phyloP scores from a whole-genome alignment of 2,113 vertebrate genomes.

The Pseudorectes ferrugineus region DNA sequence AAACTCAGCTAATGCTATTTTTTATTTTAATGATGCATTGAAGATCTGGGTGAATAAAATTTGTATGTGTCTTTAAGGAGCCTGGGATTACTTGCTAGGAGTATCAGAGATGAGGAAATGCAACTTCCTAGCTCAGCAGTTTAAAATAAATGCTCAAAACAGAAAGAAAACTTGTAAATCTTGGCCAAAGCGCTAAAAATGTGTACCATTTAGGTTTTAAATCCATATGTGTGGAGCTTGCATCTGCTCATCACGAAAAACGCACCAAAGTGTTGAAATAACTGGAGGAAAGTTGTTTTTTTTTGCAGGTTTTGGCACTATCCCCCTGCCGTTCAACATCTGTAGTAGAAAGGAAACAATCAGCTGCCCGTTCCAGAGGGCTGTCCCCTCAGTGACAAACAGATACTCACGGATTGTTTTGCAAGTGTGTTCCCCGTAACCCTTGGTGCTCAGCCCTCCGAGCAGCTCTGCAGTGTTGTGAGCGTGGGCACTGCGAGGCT shows the following conservation, averaged over 20 bases:
- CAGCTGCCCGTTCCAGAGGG: not conserved
- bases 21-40: not conserved
- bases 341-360: slow-evolving; percentile 20
- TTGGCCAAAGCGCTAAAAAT: not conserved
- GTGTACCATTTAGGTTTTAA: not conserved
- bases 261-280: not conserved
- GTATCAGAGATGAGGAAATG: not conserved
- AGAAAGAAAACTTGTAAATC: not conserved
- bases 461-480: not conserved
- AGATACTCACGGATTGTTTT: slow-evolving; percentile 6
- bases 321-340: not conserved
- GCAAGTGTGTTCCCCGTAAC: not conserved
- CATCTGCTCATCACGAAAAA: not conserved
- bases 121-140: not conserved
- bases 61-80: not conserved
- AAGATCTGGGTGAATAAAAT: not conserved
- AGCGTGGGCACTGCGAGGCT: not conserved
- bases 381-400: not conserved
- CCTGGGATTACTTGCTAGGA: not conserved
- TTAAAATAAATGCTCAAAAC: not conserved
- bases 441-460: not conserved
- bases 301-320: not conserved
- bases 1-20: not conserved
- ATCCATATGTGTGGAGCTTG: not conserved
- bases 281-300: not conserved